phyloP scores from a whole-genome alignment of 2,113 vertebrate genomes.

The Petrocephalus microphthalmus region DNA sequence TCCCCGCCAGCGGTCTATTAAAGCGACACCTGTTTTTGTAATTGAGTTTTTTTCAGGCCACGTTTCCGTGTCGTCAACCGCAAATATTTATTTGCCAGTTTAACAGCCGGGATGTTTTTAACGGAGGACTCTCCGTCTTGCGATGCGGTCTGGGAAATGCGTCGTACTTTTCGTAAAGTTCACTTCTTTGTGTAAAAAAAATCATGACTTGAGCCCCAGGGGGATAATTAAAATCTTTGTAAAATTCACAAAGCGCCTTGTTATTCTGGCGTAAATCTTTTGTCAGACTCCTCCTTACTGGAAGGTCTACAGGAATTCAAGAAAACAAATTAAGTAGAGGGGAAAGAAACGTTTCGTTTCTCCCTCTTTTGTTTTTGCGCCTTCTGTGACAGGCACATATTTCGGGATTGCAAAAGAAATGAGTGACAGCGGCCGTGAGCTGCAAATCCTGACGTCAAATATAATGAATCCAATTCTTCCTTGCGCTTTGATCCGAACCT shows the following conservation, averaged over 20 bases:
- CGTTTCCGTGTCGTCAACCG: slow-evolving; percentile 19
- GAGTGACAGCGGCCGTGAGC: neutral
- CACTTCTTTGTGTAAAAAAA: neutral
- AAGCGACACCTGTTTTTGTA: slow-evolving; percentile 33
- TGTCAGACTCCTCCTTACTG: neutral
- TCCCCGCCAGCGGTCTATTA: slow-evolving; percentile 26
- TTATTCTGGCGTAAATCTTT: neutral
- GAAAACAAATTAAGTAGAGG: neutral
- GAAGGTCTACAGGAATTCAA: neutral
- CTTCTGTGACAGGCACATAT: neutral
- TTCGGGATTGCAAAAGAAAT: neutral
- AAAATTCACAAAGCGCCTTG: neutral
- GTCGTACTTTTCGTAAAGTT: neutral
- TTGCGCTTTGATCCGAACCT: neutral
- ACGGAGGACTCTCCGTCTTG: neutral
- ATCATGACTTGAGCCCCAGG: neutral
- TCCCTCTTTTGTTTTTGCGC: neutral
- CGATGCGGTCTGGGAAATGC: neutral
- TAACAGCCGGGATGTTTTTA: neutral
- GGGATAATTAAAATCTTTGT: neutral
- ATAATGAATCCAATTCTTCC: neutral
- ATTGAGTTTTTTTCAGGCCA: slow-evolving; percentile 25
- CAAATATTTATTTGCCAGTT: slow-evolving; percentile 9
- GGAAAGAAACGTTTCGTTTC: neutral
- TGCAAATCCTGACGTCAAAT: neutral